Percentiles rank a stretch among this genome's conserved stretches.
Evolutionary conservation across 2,888 invertebrate genomes (phyloP).

Genomic region (Drosophila yooni): DNA sequence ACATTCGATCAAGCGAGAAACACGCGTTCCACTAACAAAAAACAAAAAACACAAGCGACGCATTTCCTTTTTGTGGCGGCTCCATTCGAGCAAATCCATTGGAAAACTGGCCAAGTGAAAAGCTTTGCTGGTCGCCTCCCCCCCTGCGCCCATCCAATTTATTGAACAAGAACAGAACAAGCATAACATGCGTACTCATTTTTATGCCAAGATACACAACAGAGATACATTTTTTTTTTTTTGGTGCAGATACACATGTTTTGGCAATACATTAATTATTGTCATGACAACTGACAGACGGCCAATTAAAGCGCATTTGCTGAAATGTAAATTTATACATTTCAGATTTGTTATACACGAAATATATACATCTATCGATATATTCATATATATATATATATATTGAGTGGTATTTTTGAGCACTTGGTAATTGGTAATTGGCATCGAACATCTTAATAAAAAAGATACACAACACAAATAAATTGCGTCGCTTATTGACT

Average conservation of each 20-base stretch:
- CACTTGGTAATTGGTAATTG: slow-evolving; percentile 51
- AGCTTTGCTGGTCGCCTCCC: slow-evolving; percentile 1
- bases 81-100: slow-evolving; percentile 20
- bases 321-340: slow-evolving; percentile 66
- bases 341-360: slow-evolving; percentile 26
- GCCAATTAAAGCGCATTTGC: slow-evolving; percentile 71
- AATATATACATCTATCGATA: not conserved
- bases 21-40: slow-evolving; percentile 15
- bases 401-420: slow-evolving; percentile 24
- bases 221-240: slow-evolving; percentile 29
- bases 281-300: slow-evolving; percentile 79
- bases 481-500: slow-evolving; percentile 45
- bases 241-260: slow-evolving; percentile 42
- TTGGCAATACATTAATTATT: slow-evolving; percentile 74
- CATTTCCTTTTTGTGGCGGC: slow-evolving; percentile 29
- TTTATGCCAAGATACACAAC: slow-evolving; percentile 67
- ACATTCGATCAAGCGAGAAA: slow-evolving; percentile 21
- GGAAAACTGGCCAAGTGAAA: slow-evolving; percentile 47
- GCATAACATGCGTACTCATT: slow-evolving; percentile 44
- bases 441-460: slow-evolving; percentile 33
- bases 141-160: not conserved
- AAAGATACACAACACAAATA: slow-evolving; percentile 16
- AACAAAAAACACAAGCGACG: slow-evolving; percentile 9
- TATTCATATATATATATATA: not conserved
- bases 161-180: slow-evolving; percentile 7